A percentile compares a stretch with the other conserved stretches of the same genome.
These are phyloP conservation scores for Pogoniulus pusillus DNA, from an alignment of 2,797 vertebrate species.

Conservation along the genomic window DNA sequence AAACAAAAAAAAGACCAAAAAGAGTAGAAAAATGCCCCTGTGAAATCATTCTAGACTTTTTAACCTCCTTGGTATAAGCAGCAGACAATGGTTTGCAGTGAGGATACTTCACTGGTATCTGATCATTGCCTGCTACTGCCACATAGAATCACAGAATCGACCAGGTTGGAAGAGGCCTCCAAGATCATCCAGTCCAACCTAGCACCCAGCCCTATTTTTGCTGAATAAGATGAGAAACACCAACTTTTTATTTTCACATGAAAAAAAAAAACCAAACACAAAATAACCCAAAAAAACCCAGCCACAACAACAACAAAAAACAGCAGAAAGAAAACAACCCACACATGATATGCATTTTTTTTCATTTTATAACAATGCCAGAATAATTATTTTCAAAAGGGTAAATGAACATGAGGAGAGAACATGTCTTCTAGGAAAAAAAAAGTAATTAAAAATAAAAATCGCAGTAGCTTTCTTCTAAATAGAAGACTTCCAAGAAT, in stretches of 20 bases:
- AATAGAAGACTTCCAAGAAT: neutral
- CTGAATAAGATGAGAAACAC: neutral
- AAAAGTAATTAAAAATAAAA: neutral
- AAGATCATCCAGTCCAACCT: too few relatives aligned
- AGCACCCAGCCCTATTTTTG: too few relatives aligned
- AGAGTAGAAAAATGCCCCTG: neutral
- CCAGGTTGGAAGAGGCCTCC: too few relatives aligned
- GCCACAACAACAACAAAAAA: too few relatives aligned
- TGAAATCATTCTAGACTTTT: neutral
- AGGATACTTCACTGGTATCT: neutral
- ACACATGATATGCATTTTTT: accelerated
- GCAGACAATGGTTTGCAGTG: neutral
- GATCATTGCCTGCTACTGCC: neutral
- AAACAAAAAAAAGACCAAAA: neutral
- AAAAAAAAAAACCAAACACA: neutral
- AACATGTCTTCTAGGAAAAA: neutral
- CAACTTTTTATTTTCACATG: neutral
- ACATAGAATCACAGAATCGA: too few relatives aligned
- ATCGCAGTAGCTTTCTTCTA: neutral
- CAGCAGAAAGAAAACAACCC: neutral
- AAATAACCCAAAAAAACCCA: neutral
- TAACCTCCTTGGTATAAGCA: conserved; percentile 9
- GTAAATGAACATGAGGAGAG: neutral
- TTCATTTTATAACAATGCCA: neutral
- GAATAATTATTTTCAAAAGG: neutral